Base-by-base conservation (phyloP, 1,140 invertebrate genomes). In the Sycophila sp. region DNA sequence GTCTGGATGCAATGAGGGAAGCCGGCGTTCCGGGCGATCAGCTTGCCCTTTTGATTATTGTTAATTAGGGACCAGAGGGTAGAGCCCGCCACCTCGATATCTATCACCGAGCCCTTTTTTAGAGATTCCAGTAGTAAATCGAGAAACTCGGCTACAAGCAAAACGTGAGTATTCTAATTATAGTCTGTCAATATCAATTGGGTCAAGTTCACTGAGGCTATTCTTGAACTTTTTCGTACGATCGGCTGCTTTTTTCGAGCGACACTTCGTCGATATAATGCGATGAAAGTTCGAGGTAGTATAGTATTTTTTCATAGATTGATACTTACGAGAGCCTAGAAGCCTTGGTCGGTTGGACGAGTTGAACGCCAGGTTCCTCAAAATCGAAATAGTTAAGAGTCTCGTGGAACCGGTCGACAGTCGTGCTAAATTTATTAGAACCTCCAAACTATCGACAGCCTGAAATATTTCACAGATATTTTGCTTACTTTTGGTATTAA, bases 21-120 rank as follows among this genome's bases (percentile, higher is more conserved):
- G 6, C 85, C 83, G 19, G 79, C 75, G 38, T 72, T 81, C 5
- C 83, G 77, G 7, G 75, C 74, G 7, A 82, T 81, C 26, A 85
- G 71, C 69, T 86, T 86, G 49, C 77, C 85, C 59, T 85, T 85
- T 30, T 85, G 84, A 72, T 84, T 85, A 40, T 86, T 86, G 19
- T 75, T 75, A 7, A 85, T 69, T 17, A 86, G 42, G 1, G 85
- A 79, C 83, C 83, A 85, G 1, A 86, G 38, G 55, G 79, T 80
- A 1, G 79, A 78, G 4, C 79, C 78, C 0, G 72, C 81, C 26
- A 83, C 67, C 47, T 73, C 79, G 8, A 84, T 82, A 51, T 86
- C 84, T 2, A 53, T 71, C 0, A 77, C 10, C 0, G 76, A 76
- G 26, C 79, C 80, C 56, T 71, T 77, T 60, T 81, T 81, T 10